Evolutionary conservation across 2,888 invertebrate species (phyloP).

Genomic region (Mythimna lalbum): DNA sequence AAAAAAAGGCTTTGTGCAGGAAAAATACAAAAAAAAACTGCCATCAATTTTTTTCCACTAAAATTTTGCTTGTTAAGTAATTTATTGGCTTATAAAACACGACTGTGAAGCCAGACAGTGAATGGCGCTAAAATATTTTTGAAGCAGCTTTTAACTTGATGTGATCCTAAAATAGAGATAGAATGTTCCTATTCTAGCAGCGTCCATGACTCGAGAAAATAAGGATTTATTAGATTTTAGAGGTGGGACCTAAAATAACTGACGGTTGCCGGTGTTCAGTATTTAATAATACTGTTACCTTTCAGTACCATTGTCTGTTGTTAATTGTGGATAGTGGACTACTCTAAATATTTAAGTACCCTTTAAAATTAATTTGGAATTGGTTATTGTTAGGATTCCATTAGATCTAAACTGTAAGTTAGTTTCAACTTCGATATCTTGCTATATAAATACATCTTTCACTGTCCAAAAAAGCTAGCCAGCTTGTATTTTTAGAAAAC

Average conservation of each 20-base stretch:
- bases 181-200: not conserved
- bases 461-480: not conserved
- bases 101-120: not conserved
- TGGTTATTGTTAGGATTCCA: not conserved
- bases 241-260: constrained; percentile 14
- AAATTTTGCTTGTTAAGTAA: not conserved
- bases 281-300: too few relatives aligned
- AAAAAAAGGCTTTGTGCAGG: too few relatives aligned
- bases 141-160: not conserved
- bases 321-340: not conserved
- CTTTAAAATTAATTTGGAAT: not conserved
- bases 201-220: not conserved
- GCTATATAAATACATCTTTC: not conserved
- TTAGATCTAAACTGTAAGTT: not conserved
- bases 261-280: not conserved
- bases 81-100: not conserved
- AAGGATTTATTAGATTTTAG: not conserved
- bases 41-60: not conserved
- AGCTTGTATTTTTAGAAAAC: not conserved
- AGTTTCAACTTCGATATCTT: too few relatives aligned
- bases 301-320: not conserved
- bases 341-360: not conserved
- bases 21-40: not conserved
- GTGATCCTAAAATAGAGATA: constrained; percentile 1
- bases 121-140: not conserved